Evolutionary conservation across 2,797 vertebrate genomes (phyloP), one percentile per base, ranked within the genome.

Genomic region (Sebastes vulpes): DNA sequence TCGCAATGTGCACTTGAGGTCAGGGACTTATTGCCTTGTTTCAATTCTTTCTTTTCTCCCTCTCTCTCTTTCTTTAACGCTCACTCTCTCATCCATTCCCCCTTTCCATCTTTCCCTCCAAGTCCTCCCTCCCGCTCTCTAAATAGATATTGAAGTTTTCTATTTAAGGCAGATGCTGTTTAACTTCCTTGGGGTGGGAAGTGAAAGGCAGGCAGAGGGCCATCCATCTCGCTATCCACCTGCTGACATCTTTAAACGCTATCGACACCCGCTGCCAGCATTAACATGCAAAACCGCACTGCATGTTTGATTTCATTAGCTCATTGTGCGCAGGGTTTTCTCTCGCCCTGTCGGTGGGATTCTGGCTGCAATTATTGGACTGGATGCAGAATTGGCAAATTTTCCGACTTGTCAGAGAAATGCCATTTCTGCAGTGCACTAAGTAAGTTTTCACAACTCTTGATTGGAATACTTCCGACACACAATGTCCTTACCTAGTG

Each of bases 71-170:
- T 77, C 59, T 48, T 71, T 64, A 67, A 71, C 31, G 48, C 75
- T 72, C 71, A 63, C 31, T 46, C 66, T 61, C 54, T 9, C 72
- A 50, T 77, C 64, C 66, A 70, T 75, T 75, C 77, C 64, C 66
- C 71, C 61, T 66, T 82, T 75, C 90, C 23, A 64, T 75, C 68
- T 60, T 75, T 84, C 59, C 52, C 38, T 75, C 29, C 32, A 65
- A 79, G 57, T 79, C 81, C 65, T 85, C 81, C 78, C 75, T 90
- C 75, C 75, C 75, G 72, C 85, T 70, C 63, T 70, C 82, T 90
- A 94, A 95, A 94, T 94, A 95, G 94, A 92, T 95, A 95, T 94
- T 95, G 95, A 95, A 94, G 93, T 95, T 95, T 95, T 93, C 95
- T 93, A 94, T 95, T 94, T 94, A 92, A 87, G 89, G 90, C 87